Evolutionary conservation across 2,888 invertebrate species (phyloP).

Genomic region (Clusia tigrina): DNA sequence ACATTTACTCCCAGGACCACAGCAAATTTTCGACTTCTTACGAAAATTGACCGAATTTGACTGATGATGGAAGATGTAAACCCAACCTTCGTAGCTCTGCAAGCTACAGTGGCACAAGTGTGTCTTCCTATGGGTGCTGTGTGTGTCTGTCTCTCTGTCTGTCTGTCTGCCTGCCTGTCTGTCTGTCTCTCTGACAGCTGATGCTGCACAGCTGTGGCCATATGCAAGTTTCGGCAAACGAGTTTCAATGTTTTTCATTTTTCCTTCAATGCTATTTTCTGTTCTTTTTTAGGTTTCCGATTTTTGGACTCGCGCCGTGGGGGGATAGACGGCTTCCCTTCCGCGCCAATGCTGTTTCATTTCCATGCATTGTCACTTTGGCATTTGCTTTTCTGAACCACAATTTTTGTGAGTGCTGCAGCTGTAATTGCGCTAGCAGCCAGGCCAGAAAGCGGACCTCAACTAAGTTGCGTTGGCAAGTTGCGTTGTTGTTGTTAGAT

Average conservation of each 20-base stretch:
- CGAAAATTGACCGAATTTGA: no score
- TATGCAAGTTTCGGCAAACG: conserved; percentile 12
- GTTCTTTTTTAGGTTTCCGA: not conserved
- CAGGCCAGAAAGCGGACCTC: no score
- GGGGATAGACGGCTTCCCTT: no score
- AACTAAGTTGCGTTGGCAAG: not conserved
- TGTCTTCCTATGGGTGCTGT: conserved; percentile 44
- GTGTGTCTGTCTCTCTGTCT: no score
- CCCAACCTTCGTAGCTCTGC: no score
- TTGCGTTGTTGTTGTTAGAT: conserved; percentile 27
- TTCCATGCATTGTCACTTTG: conserved; percentile 1
- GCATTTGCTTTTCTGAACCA: not conserved
- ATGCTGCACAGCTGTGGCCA: conserved; percentile 40
- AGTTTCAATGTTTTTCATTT: no score
- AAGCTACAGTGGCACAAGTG: no score
- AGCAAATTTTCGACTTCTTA: no score
- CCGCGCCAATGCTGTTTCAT: not conserved
- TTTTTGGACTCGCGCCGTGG: not conserved
- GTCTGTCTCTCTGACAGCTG: conserved; percentile 35
- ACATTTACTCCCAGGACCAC: no score
- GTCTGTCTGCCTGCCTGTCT: no score
- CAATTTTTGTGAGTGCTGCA: not conserved
- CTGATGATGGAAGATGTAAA: no score
- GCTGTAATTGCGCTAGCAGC: conserved; percentile 10
- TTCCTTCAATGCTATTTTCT: not conserved